Conservation (phyloP, 2,113 vertebrate genomes). For the Scomber scombrus region DNA sequence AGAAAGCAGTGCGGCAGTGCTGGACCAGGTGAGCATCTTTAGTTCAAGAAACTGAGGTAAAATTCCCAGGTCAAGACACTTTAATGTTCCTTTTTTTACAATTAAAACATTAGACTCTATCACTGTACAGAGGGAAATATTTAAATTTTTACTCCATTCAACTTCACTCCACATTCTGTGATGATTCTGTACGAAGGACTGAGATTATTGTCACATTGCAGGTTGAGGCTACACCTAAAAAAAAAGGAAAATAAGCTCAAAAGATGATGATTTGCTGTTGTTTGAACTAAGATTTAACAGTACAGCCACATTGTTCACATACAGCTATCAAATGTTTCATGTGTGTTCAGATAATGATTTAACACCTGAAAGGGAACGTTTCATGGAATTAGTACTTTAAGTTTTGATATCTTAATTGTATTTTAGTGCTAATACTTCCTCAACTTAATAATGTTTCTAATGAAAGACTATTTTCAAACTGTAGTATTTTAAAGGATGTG, state of each 20-base stretch:
- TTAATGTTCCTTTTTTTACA: not conserved
- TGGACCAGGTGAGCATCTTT: constrained; percentile 72
- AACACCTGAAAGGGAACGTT: too few species aligned
- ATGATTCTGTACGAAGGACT: too few species aligned
- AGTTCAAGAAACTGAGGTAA: not conserved
- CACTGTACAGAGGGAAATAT: not conserved
- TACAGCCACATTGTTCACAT: too few species aligned
- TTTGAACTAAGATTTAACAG: too few species aligned
- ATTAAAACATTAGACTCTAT: not conserved
- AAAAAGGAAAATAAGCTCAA: not conserved
- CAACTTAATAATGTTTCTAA: too few species aligned
- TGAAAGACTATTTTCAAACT: not conserved
- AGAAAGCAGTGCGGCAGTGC: constrained; percentile 66
- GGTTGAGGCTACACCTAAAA: not conserved
- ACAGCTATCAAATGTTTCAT: too few species aligned
- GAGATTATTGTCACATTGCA: not conserved
- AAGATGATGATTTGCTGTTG: not conserved
- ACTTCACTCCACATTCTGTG: not conserved
- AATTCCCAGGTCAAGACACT: too few species aligned
- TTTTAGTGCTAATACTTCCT: not conserved
- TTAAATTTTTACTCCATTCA: not conserved
- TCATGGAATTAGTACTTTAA: too few species aligned
- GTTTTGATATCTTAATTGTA: not conserved
- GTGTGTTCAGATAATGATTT: too few species aligned
- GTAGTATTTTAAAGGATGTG: too few species aligned